Evolutionary conservation across 2,797 vertebrate genomes (phyloP).

Genomic region (Petrocephalus schoutedeni): DNA sequence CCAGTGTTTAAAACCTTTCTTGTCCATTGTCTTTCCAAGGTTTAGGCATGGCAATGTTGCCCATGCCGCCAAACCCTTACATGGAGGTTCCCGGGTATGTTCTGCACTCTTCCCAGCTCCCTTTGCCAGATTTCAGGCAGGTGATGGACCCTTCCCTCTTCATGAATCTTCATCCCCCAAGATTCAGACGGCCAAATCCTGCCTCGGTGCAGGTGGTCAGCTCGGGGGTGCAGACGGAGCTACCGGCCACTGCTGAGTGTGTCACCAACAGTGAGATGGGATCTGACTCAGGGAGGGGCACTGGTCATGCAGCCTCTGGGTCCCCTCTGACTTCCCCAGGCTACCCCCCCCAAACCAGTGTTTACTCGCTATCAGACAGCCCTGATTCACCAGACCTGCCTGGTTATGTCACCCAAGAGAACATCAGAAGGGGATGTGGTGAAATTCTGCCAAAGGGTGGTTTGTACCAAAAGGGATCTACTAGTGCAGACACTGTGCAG

Average conservation of each 20-base stretch:
- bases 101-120: not conserved
- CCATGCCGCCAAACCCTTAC: not conserved
- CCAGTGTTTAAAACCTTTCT: not conserved
- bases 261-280: not conserved
- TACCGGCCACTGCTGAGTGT: not conserved
- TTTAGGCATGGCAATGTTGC: not conserved
- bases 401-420: not conserved
- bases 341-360: not conserved
- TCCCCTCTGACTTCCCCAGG: not conserved
- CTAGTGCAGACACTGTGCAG: not conserved
- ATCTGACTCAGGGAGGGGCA: slow-evolving; percentile 9
- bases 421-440: not conserved
- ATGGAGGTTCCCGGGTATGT: not conserved
- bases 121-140: not conserved
- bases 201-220: not conserved
- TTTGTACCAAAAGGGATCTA: not conserved
- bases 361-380: not conserved
- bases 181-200: not conserved
- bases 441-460: not conserved
- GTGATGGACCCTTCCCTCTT: not conserved
- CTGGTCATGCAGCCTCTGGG: not conserved
- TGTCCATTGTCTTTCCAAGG: not conserved
- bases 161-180: not conserved
- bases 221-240: slow-evolving; percentile 4
- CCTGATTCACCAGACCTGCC: no score